Evolutionary conservation across 23 tunicate genomes (phyloP).

Genomic region (Halocynthia roretzi): DNA sequence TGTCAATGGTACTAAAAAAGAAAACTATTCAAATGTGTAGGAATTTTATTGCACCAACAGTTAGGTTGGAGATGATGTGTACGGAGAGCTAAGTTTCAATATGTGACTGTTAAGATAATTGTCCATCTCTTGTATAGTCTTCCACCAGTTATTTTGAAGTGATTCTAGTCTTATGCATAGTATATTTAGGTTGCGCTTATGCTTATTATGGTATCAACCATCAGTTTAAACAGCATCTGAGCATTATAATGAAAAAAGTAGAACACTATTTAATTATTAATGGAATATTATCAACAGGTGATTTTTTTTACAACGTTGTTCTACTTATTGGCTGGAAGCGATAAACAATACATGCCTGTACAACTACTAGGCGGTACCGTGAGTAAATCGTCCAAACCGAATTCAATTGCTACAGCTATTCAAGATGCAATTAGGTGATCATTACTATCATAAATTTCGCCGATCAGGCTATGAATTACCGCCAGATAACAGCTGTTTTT

Average conservation of each 20-base stretch:
- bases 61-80: no score
- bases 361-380: constrained; percentile 44
- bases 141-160: no score
- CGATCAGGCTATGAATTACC: background rate
- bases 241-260: no score
- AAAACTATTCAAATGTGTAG: background rate
- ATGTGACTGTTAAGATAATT: no score
- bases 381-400: constrained; percentile 22
- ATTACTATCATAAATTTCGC: background rate
- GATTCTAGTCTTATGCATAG: no score
- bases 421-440: constrained; percentile 44
- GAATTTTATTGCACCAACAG: no score
- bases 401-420: constrained; percentile 53
- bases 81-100: no score
- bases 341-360: constrained; percentile 64
- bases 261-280: background rate
- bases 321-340: constrained; percentile 60
- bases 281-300: constrained; percentile 1
- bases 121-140: no score
- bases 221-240: no score
- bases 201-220: no score
- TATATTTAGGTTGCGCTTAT: no score
- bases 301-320: constrained; percentile 75
- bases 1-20: constrained; percentile 22
- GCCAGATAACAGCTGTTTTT: background rate